phyloP scores from a whole-genome alignment of 1,140 invertebrate genomes.

The Rhyzopertha dominica region DNA sequence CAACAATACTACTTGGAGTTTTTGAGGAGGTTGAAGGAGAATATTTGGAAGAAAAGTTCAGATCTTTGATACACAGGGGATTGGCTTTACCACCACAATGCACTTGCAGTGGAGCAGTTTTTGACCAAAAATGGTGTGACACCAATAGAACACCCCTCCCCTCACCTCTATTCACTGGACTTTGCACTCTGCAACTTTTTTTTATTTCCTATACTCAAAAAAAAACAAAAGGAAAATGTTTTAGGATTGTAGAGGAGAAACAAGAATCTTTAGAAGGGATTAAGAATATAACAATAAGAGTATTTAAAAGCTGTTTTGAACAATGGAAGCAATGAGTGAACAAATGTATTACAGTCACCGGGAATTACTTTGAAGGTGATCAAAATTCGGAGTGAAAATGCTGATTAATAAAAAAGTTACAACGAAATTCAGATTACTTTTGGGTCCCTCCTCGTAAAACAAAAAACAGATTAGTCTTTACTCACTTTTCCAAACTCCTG shows the following conservation, averaged over 20 bases:
- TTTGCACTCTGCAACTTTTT: background rate
- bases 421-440: too few relatives aligned
- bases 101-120: constrained; percentile 25
- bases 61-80: constrained; percentile 15
- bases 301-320: too few relatives aligned
- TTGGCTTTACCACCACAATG: constrained; percentile 27
- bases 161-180: background rate
- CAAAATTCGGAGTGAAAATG: too few relatives aligned
- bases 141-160: background rate
- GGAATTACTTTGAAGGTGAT: constrained; percentile 6
- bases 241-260: background rate
- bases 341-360: background rate
- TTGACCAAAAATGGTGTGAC: constrained; percentile 33
- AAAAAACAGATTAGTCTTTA: too few relatives aligned
- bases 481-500: too few relatives aligned
- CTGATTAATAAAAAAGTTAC: too few relatives aligned
- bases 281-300: too few relatives aligned
- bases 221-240: constrained; percentile 1
- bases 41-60: constrained; percentile 12
- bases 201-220: background rate
- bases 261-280: too few relatives aligned
- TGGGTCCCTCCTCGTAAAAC: too few relatives aligned
- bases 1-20: constrained; percentile 14
- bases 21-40: constrained; percentile 14
- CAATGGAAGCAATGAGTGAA: constrained; percentile 1